A percentile compares a stretch with the other conserved stretches of the same genome.
Evolutionary conservation across 2,797 vertebrate genomes (phyloP).

Genomic region (Limosa lapponica): DNA sequence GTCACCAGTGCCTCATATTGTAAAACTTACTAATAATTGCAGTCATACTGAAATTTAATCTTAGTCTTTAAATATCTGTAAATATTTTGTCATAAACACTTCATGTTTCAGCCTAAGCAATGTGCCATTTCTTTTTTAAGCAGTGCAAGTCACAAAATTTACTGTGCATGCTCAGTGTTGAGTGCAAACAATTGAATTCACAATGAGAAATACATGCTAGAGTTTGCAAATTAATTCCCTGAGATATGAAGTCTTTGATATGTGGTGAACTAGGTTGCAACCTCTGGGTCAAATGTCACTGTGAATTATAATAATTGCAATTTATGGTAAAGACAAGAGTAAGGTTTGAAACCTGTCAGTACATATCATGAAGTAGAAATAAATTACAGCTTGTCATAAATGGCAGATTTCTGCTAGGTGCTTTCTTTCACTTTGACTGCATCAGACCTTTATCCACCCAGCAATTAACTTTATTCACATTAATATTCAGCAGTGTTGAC

Average conservation of each 20-base stretch:
- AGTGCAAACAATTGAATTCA: constrained; percentile 44
- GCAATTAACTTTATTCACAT: constrained; percentile 89
- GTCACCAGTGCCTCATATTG: neutral
- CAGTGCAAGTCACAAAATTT: constrained; percentile 4
- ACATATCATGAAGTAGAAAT: constrained; percentile 80
- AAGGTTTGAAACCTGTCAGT: constrained; percentile 84
- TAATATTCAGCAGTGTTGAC: constrained; percentile 86
- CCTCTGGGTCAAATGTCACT: constrained; percentile 77
- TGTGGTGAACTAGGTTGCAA: constrained; percentile 75
- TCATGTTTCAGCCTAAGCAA: neutral
- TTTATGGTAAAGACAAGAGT: constrained; percentile 80
- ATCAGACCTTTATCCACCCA: constrained; percentile 82
- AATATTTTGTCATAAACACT: constrained; percentile 63
- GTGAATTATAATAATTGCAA: constrained; percentile 85
- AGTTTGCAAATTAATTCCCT: constrained; percentile 45
- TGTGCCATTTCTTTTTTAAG: constrained; percentile 20
- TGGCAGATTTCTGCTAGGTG: constrained; percentile 85
- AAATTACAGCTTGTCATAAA: constrained; percentile 89
- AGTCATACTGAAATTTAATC: neutral
- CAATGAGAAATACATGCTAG: constrained; percentile 1
- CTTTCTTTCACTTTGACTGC: constrained; percentile 79
- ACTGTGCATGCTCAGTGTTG: neutral
- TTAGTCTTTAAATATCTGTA: constrained; percentile 12
- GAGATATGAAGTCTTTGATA: constrained; percentile 74
- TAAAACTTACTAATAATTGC: constrained; percentile 17